Evolutionary conservation across 2,797 vertebrate species (phyloP).

Genomic region (Sebastes iracundus): DNA sequence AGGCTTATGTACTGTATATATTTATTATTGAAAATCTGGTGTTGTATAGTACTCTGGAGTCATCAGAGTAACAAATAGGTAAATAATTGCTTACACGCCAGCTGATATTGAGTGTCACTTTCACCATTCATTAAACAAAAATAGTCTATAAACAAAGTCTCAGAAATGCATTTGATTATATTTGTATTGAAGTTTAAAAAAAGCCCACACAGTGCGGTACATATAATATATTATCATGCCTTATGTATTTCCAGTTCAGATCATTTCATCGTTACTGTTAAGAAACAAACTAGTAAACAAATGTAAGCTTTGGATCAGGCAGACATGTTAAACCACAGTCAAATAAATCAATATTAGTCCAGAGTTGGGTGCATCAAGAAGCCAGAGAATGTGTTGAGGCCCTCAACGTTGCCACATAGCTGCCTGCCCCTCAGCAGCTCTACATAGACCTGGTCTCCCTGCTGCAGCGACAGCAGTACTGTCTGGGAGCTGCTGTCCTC

Average conservation of each 20-base stretch:
- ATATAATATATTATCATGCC: background rate
- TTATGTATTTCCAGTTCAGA: background rate
- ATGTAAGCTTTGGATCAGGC: background rate
- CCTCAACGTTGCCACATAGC: conserved; percentile 46
- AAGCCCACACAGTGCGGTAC: background rate
- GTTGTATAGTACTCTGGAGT: no score
- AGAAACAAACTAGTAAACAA: background rate
- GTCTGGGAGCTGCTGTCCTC: conserved; percentile 68
- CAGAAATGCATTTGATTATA: background rate
- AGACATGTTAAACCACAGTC: background rate
- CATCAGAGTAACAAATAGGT: no score
- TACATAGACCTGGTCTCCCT: conserved; percentile 63
- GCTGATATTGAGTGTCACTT: background rate
- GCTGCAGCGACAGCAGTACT: conserved; percentile 46
- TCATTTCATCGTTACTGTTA: background rate
- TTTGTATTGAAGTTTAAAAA: background rate
- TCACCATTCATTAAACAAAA: background rate
- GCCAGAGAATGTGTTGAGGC: conserved; percentile 65
- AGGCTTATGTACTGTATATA: no score
- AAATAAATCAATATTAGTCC: background rate
- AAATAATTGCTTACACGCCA: no score
- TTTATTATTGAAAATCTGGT: no score
- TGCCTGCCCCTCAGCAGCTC: conserved; percentile 51
- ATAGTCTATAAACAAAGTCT: background rate
- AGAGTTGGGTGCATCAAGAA: conserved; percentile 39